Base-by-base conservation (phyloP, 2,113 vertebrate genomes). In the Hipposideros armiger region DNA sequence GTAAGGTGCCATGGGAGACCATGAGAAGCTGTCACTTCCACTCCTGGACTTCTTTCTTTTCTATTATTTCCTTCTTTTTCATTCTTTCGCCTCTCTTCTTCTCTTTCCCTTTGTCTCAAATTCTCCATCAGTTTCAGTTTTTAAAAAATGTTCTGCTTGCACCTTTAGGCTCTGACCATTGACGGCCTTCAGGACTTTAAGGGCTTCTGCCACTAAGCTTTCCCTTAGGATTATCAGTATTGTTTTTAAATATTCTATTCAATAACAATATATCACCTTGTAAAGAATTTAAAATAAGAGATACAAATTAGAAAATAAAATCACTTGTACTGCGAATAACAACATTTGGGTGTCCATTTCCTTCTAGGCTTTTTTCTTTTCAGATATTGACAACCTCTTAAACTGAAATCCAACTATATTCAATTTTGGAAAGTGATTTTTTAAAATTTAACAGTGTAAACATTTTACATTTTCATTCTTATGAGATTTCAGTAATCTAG, bases 391-490 rank as follows among this genome's bases (percentile, higher is more conserved):
- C 60, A 60, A n/a, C 72, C 69, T 67, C 30, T 58, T 56, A 77
- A 91, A 70, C 36, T 42, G 10, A 87, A 92, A 42, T 70, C 40
- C 32, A 94, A 82, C 3, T 40, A 17, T 66, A 70, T 89, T 93
- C 54, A 60, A 62, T 84, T 86, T 47, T 87, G 36, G 36, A 93
- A 95, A 32, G 13, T 50, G 80, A 83, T 47, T 60, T 95, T 58
- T 87, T 77, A 62, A 32, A 77, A 77, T 77, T 28, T 42, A 70
- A 30, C 42, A 60, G 26, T 76, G n/a, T 76, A 64, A 89, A 91
- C 22, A 88, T 69, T 84, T 91, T 88, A 95, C 42, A 91, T 60
- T 72, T 30, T 56, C 50, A 60, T n/a, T 87, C 74, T 88, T 45
- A 67, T 15, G 24, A 62, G 73, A 62, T 74, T 87, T 95, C 52